A percentile compares a stretch with the other conserved stretches of the same genome.
phyloP scores from a whole-genome alignment of 2,888 invertebrate genomes.

The Pomacea canaliculata region DNA sequence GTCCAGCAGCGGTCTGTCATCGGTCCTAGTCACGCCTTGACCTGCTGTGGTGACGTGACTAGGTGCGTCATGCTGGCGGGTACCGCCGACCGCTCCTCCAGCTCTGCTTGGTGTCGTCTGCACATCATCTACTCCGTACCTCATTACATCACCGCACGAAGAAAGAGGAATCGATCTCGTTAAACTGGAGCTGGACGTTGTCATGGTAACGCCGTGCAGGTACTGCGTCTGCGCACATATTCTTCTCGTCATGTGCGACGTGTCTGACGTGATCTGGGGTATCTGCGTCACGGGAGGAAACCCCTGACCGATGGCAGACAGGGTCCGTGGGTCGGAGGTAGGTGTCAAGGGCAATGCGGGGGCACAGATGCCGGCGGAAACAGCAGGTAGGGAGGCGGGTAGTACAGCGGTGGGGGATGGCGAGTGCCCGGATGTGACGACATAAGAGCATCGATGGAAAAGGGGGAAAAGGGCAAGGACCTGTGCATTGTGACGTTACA shows the following conservation, averaged over 20 bases:
- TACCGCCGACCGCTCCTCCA: too few relatives aligned
- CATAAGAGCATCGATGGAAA: slow-evolving; percentile 55
- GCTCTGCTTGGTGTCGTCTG: too few relatives aligned
- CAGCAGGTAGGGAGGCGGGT: slow-evolving; percentile 44
- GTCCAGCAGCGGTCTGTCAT: too few relatives aligned
- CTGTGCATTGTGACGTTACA: slow-evolving; percentile 38
- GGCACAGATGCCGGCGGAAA: slow-evolving; percentile 39
- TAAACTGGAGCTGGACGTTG: too few relatives aligned
- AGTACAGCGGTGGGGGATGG: slow-evolving; percentile 42
- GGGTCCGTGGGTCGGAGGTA: slow-evolving; percentile 23
- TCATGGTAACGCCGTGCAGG: too few relatives aligned
- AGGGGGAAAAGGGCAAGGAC: slow-evolving; percentile 43
- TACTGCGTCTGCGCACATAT: too few relatives aligned
- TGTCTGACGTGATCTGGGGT: slow-evolving; percentile 14
- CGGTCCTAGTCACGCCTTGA: too few relatives aligned
- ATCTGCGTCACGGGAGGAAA: background rate
- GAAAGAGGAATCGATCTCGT: too few relatives aligned
- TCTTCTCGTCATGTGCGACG: background rate
- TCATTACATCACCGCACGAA: too few relatives aligned
- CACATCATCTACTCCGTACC: too few relatives aligned
- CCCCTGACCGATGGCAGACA: slow-evolving; percentile 20
- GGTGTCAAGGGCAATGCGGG: slow-evolving; percentile 28
- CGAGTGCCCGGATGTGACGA: slow-evolving; percentile 39
- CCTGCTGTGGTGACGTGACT: too few relatives aligned
- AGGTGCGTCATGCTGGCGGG: too few relatives aligned